These are phyloP conservation scores for Drosophila busckii DNA, from an alignment of 1,140 invertebrate genomes.

Conservation along the genomic window DNA sequence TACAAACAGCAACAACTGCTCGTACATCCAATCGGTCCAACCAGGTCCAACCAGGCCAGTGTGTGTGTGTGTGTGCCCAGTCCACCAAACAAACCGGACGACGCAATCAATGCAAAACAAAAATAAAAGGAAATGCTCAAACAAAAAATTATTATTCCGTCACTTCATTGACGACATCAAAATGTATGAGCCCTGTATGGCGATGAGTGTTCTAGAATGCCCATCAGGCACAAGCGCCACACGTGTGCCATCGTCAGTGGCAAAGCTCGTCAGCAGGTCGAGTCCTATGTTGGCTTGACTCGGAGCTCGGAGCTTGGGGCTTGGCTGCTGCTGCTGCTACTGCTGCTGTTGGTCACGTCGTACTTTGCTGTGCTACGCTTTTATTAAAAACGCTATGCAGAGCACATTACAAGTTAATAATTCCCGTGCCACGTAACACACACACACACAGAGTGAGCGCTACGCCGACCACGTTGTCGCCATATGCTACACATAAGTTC, in stretches of 20 bases:
- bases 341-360: slow-evolving; percentile 61
- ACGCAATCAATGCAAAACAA: slow-evolving; percentile 71
- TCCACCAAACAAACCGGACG: slow-evolving; percentile 52
- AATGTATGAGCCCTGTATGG: slow-evolving; percentile 52
- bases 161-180: slow-evolving; percentile 74
- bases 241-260: slow-evolving; percentile 65
- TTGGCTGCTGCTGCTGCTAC: slow-evolving; percentile 9
- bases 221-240: slow-evolving; percentile 47
- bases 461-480: slow-evolving; percentile 37
- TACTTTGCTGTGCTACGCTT: slow-evolving; percentile 54
- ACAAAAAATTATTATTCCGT: slow-evolving; percentile 43
- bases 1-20: slow-evolving; percentile 51
- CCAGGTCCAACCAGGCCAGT: no score
- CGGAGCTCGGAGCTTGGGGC: slow-evolving; percentile 2
- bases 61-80: no score
- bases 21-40: not conserved
- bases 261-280: slow-evolving; percentile 69
- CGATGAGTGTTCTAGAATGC: slow-evolving; percentile 37
- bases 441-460: not conserved
- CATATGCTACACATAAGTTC: slow-evolving; percentile 59
- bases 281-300: slow-evolving; percentile 13
- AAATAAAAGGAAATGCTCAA: not conserved
- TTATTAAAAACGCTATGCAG: slow-evolving; percentile 77
- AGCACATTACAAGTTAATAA: slow-evolving; percentile 77
- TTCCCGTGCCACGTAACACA: slow-evolving; percentile 55